phyloP scores from a whole-genome alignment of 2,797 vertebrate genomes.

The Manis crassicaudata region DNA sequence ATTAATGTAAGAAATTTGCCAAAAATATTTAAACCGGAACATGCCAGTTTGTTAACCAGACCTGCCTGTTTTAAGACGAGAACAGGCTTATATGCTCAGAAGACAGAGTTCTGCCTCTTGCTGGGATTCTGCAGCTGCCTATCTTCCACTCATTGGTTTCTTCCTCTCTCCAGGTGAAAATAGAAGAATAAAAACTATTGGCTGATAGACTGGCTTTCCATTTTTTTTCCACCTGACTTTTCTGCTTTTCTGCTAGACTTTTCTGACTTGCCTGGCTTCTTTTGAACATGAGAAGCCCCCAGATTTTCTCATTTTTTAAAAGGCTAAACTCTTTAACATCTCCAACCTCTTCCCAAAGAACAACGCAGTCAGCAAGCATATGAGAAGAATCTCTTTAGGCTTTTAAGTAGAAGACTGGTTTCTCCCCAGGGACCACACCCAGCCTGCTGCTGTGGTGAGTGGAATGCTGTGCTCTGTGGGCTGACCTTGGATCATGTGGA shows the following conservation, averaged over 20 bases:
- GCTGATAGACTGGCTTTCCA: background rate
- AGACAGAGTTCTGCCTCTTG: background rate
- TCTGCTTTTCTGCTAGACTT: background rate
- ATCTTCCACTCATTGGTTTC: background rate
- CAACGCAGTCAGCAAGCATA: background rate
- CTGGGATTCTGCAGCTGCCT: background rate
- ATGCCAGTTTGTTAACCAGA: background rate
- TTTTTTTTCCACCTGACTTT: conserved; percentile 33
- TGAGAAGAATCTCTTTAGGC: conserved; percentile 1
- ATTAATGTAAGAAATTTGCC: conserved; percentile 3
- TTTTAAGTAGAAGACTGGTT: conserved; percentile 17
- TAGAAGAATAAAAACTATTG: background rate
- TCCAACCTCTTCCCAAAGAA: background rate
- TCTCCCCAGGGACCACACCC: conserved; percentile 14
- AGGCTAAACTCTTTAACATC: background rate
- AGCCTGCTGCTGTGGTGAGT: background rate
- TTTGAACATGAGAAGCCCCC: background rate
- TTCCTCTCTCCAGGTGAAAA: conserved; percentile 48
- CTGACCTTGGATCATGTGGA: conserved; percentile 86
- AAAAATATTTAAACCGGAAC: conserved; percentile 30
- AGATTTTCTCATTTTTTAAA: conserved; percentile 45
- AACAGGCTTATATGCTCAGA: conserved; percentile 5
- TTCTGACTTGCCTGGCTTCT: background rate
- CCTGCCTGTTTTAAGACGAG: background rate
- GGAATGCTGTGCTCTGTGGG: background rate